These are phyloP conservation scores for Cryptocheilus praepositus DNA, from an alignment of 2,888 invertebrate genomes.

Conservation along the genomic window DNA sequence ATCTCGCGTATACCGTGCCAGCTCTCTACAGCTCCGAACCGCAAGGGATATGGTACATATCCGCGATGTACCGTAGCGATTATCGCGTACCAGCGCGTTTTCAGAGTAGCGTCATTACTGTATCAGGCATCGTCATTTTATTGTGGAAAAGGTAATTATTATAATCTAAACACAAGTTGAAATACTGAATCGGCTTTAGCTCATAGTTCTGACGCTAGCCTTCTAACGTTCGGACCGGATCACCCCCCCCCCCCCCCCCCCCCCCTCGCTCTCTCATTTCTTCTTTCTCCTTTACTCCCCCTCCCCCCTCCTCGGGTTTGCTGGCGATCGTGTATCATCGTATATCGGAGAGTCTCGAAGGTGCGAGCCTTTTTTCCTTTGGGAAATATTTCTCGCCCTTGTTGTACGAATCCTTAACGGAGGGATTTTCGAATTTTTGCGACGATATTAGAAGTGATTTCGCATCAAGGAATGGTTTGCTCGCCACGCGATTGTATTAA, in stretches of 20 bases:
- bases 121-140: conserved; percentile 49
- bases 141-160: conserved; percentile 49
- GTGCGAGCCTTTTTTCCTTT: conserved; percentile 35
- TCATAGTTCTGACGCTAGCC: conserved; percentile 11
- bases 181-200: too few relatives aligned
- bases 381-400: conserved; percentile 36
- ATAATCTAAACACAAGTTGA: conserved; percentile 3
- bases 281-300: conserved; percentile 1
- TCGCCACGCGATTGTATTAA: not conserved
- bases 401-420: conserved; percentile 9
- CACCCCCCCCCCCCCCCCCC: not conserved
- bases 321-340: conserved; percentile 2
- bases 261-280: not conserved
- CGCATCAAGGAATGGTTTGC: too few relatives aligned
- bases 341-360: conserved; percentile 35
- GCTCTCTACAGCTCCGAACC: conserved; percentile 8
- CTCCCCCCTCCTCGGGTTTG: conserved; percentile 2
- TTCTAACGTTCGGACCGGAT: conserved; percentile 11
- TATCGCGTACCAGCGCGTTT: conserved; percentile 55
- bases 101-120: conserved; percentile 31
- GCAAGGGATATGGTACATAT: conserved; percentile 56
- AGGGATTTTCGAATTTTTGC: not conserved
- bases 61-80: conserved; percentile 65
- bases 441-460: too few relatives aligned
- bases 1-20: conserved; percentile 17